phyloP scores from a whole-genome alignment of 1,140 invertebrate genomes.

The Euwallacea similis region DNA sequence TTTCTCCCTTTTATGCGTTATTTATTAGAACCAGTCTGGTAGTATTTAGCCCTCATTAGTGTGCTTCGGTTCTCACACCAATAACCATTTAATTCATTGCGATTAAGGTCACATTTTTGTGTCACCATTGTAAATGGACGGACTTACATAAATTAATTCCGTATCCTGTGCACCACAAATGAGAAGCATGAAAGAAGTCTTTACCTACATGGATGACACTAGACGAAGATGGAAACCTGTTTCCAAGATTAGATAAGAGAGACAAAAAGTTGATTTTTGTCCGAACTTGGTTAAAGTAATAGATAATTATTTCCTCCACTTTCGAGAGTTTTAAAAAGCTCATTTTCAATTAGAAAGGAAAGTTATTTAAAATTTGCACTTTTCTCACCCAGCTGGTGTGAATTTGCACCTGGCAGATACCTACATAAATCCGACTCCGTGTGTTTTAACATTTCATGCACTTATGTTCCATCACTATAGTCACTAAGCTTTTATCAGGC shows the following conservation, averaged over 20 bases:
- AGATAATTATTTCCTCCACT: not conserved
- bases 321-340: not conserved
- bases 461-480: too few relatives aligned
- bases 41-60: not conserved
- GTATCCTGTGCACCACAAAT: constrained; percentile 4
- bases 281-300: not conserved
- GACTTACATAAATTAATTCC: not conserved
- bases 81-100: not conserved
- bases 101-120: not conserved
- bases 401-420: not conserved
- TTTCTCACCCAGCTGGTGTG: not conserved
- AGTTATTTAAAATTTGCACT: not conserved
- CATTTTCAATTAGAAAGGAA: not conserved
- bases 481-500: too few relatives aligned
- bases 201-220: not conserved
- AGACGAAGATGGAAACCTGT: constrained; percentile 2
- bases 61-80: not conserved
- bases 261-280: not conserved
- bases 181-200: not conserved
- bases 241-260: not conserved
- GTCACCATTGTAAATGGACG: not conserved
- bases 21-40: too few relatives aligned
- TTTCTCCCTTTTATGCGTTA: not conserved
- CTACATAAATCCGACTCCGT: not conserved
- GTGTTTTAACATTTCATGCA: too few relatives aligned